Evolutionary conservation across 1,140 invertebrate genomes (phyloP).

Genomic region (Capitella teleta): DNA sequence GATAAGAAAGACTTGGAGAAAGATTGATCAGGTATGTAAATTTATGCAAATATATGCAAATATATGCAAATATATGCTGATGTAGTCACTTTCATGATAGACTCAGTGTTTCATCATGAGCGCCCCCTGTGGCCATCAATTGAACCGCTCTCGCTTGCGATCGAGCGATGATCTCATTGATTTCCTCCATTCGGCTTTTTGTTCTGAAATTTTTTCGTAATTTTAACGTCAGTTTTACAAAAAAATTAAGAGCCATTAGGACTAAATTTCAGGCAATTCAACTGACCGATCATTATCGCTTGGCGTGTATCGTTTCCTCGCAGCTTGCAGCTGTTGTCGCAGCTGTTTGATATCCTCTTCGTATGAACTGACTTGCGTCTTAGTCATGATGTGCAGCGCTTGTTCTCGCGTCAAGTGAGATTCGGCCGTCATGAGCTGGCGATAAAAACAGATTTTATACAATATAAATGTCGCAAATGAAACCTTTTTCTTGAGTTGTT

Average conservation of each 20-base stretch:
- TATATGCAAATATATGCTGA: no score
- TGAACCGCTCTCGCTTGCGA: conserved; percentile 31
- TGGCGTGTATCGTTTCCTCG: no score
- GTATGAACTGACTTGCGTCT: conserved; percentile 21
- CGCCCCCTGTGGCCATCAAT: conserved; percentile 21
- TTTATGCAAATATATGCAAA: no score
- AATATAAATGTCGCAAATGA: background rate
- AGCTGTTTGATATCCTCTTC: conserved; percentile 29
- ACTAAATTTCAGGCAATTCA: no score
- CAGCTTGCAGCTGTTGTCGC: conserved; percentile 20
- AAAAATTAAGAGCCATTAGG: no score
- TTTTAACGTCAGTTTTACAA: no score
- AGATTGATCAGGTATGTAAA: no score
- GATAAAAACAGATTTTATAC: no score
- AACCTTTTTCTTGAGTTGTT: background rate
- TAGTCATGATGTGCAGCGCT: conserved; percentile 29
- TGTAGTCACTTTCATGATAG: no score
- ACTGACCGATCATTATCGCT: no score
- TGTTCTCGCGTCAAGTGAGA: conserved; percentile 27
- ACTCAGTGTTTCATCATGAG: background rate
- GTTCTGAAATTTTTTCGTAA: no score
- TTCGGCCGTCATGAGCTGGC: conserved; percentile 16
- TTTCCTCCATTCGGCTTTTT: conserved; percentile 32
- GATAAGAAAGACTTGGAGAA: no score
- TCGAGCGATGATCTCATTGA: conserved; percentile 33